These are phyloP conservation scores for Coelopa pilipes DNA, from an alignment of 2,888 invertebrate species.

Conservation along the genomic window DNA sequence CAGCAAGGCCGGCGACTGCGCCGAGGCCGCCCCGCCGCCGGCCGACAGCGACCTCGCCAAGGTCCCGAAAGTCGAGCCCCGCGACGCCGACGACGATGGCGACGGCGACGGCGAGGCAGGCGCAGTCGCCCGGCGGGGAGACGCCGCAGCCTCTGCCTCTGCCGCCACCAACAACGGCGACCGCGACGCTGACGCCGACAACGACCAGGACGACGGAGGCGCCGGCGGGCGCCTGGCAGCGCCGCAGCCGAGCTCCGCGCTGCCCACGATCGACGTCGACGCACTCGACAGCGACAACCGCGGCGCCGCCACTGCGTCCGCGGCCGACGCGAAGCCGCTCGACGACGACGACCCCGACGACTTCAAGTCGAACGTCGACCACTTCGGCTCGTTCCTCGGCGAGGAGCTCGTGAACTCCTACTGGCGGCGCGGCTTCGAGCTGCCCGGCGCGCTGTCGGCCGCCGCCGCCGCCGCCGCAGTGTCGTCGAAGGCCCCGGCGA, in stretches of 20 bases:
- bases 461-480: slow-evolving; percentile 53
- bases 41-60: slow-evolving; percentile 45
- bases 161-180: neutral
- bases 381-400: slow-evolving; percentile 80
- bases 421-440: slow-evolving; percentile 78
- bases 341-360: slow-evolving; percentile 45
- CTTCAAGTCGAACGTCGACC: slow-evolving; percentile 71
- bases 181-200: neutral
- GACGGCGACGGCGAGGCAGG: slow-evolving; percentile 1
- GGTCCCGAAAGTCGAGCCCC: slow-evolving; percentile 49
- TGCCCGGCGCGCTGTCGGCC: slow-evolving; percentile 58
- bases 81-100: neutral
- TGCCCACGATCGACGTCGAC: slow-evolving; percentile 45
- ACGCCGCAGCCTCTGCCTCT: neutral
- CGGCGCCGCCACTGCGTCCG: slow-evolving; percentile 53
- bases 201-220: neutral
- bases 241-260: neutral
- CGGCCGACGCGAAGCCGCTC: slow-evolving; percentile 40
- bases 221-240: slow-evolving; percentile 3
- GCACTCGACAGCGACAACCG: slow-evolving; percentile 35
- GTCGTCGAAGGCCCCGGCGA: slow-evolving; percentile 61
- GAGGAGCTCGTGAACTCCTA: slow-evolving; percentile 82
- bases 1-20: slow-evolving; percentile 43
- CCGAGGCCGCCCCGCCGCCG: slow-evolving; percentile 40
- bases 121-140: neutral